These are phyloP conservation scores for Zosterops pallidus DNA, from an alignment of 2,113 vertebrate genomes.

Conservation along the genomic window DNA sequence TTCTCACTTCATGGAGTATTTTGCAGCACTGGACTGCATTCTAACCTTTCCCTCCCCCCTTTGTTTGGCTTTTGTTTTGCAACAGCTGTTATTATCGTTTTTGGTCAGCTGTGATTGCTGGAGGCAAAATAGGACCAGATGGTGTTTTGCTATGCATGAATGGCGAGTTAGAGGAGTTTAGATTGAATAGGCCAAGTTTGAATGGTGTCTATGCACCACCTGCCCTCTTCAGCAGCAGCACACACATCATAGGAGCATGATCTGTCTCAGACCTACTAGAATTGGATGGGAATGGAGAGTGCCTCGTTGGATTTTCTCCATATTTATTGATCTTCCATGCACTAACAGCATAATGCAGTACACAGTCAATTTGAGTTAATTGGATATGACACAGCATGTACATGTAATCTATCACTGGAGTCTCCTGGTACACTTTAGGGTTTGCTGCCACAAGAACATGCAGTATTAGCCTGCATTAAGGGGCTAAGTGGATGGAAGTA, in stretches of 20 bases:
- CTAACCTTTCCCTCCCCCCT: slow-evolving; percentile 91
- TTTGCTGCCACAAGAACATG: slow-evolving; percentile 84
- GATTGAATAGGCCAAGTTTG: slow-evolving; percentile 98
- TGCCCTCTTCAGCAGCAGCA: slow-evolving; percentile 89
- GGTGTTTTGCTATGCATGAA: slow-evolving; percentile 99
- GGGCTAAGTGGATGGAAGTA: slow-evolving; percentile 55
- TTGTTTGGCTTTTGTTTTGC: slow-evolving; percentile 99
- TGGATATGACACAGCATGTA: slow-evolving; percentile 95
- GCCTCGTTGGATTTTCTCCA: slow-evolving; percentile 83
- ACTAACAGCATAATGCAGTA: slow-evolving; percentile 87
- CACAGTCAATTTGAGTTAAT: slow-evolving; percentile 97
- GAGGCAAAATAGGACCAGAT: slow-evolving; percentile 99
- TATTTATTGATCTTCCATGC: slow-evolving; percentile 96
- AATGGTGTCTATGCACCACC: slow-evolving; percentile 99
- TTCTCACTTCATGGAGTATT: slow-evolving; percentile 82
- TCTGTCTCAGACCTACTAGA: slow-evolving; percentile 84
- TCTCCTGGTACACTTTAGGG: slow-evolving; percentile 85
- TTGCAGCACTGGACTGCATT: slow-evolving; percentile 87
- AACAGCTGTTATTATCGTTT: slow-evolving; percentile 99
- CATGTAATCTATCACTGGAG: slow-evolving; percentile 88
- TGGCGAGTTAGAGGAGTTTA: slow-evolving; percentile 95
- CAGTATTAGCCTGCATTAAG: slow-evolving; percentile 58
- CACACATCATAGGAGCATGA: slow-evolving; percentile 89
- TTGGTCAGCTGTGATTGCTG: slow-evolving; percentile 99
- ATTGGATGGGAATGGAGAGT: slow-evolving; percentile 75